Conservation (phyloP, 1,140 invertebrate species). For the Drosophila lini region DNA sequence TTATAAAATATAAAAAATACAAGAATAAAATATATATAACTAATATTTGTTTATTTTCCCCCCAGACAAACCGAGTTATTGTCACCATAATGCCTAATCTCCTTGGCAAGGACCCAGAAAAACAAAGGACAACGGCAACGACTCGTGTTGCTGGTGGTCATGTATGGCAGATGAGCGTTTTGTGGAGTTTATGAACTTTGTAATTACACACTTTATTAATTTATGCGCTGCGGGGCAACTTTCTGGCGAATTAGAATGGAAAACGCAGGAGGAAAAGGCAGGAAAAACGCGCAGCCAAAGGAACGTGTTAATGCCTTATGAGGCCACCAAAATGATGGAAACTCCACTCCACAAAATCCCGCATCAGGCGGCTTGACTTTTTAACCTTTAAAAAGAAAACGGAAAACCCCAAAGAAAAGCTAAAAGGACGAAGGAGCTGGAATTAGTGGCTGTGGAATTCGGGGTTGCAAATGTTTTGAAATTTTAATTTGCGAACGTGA, state of each 20-base stretch:
- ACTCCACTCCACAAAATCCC: slow-evolving; percentile 19
- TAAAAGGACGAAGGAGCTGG: neutral
- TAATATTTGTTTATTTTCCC: neutral
- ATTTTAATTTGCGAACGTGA: slow-evolving; percentile 50
- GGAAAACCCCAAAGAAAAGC: neutral
- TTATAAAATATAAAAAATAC: neutral
- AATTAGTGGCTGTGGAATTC: slow-evolving; percentile 31
- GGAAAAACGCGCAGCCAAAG: slow-evolving; percentile 25
- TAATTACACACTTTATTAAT: slow-evolving; percentile 83
- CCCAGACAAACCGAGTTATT: neutral
- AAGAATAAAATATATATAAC: neutral
- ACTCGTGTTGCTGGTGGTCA: slow-evolving; percentile 48
- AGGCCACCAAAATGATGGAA: slow-evolving; percentile 34
- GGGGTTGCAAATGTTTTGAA: slow-evolving; percentile 33
- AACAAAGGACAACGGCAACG: slow-evolving; percentile 14
- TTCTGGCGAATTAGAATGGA: slow-evolving; percentile 24
- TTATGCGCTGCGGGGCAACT: slow-evolving; percentile 77
- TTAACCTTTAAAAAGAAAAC: slow-evolving; percentile 22
- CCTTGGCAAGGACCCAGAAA: neutral
- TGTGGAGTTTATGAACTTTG: slow-evolving; percentile 81
- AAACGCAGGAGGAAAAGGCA: neutral
- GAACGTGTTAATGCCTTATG: slow-evolving; percentile 76
- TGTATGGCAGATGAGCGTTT: slow-evolving; percentile 69
- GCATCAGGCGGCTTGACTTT: slow-evolving; percentile 35
- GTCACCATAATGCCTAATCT: neutral